Conservation (phyloP, 1,140 invertebrate species). For the Phymastichus coffea region DNA sequence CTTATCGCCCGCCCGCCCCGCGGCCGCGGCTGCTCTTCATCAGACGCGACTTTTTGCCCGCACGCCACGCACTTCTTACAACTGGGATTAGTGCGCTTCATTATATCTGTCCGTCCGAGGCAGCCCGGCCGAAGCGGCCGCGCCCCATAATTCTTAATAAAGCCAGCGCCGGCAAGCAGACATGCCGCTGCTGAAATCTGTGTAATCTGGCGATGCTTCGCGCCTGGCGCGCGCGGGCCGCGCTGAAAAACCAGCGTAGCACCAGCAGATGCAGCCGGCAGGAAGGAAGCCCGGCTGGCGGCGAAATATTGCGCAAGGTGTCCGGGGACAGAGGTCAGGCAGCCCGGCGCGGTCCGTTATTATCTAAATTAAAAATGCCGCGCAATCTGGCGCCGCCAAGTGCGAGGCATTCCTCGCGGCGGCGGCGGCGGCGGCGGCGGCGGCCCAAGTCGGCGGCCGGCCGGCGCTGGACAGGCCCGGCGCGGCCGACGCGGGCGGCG, state of each 20-base stretch:
- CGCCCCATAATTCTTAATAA: too few species aligned
- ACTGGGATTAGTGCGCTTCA: slow-evolving; percentile 27
- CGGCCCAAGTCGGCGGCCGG: too few species aligned
- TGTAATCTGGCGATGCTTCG: too few species aligned
- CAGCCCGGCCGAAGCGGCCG: too few species aligned
- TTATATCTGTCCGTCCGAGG: slow-evolving; percentile 10
- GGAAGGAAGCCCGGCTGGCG: not conserved
- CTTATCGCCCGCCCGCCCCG: not conserved
- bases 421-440: too few species aligned
- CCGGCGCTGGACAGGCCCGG: not conserved
- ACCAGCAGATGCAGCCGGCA: too few species aligned
- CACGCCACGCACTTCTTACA: slow-evolving; percentile 2
- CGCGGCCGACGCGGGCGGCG: not conserved
- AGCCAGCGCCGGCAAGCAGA: too few species aligned
- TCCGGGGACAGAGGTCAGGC: slow-evolving; percentile 19
- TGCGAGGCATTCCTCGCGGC: not conserved
- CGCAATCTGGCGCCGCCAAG: not conserved
- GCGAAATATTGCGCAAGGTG: slow-evolving; percentile 25
- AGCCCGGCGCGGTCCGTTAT: slow-evolving; percentile 17
- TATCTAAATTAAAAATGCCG: slow-evolving; percentile 29
- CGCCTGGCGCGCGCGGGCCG: too few species aligned
- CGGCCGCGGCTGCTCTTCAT: slow-evolving; percentile 37
- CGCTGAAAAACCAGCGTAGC: too few species aligned
- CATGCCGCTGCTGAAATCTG: too few species aligned
- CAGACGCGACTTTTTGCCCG: slow-evolving; percentile 1